Percentiles rank a stretch among this genome's conserved stretches.
These are phyloP conservation scores for Adelosebastes latens DNA, from an alignment of 2,797 vertebrate species.

Conservation along the genomic window DNA sequence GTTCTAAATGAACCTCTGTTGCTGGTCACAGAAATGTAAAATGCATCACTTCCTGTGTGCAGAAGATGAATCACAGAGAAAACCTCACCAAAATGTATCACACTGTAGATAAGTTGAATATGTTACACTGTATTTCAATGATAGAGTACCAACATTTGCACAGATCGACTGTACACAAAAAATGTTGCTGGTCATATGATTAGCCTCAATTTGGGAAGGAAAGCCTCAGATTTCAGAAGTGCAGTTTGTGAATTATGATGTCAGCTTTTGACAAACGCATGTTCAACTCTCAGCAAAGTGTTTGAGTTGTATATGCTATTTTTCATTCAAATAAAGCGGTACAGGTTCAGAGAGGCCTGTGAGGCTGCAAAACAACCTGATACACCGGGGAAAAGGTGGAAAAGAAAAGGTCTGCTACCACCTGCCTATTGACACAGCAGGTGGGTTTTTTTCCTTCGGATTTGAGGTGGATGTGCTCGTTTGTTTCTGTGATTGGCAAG, in stretches of 20 bases:
- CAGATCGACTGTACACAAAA: not conserved
- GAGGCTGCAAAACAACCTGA: constrained; percentile 19
- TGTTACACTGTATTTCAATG: not conserved
- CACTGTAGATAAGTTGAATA: not conserved
- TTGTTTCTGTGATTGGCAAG: constrained; percentile 61
- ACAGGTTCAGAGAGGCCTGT: constrained; percentile 16
- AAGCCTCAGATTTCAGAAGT: not conserved
- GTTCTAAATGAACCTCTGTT: not conserved
- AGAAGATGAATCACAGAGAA: not conserved
- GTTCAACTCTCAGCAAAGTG: not conserved
- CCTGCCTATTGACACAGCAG: constrained; percentile 62
- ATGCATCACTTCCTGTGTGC: not conserved
- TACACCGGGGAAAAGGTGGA: constrained; percentile 12
- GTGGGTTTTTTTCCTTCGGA: constrained; percentile 30
- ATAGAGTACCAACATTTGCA: not conserved
- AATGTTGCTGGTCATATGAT: not conserved
- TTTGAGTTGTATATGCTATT: constrained; percentile 2
- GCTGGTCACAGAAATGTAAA: not conserved
- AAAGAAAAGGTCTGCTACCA: constrained; percentile 36
- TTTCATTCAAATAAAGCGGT: constrained; percentile 7
- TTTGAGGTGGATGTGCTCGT: constrained; percentile 37
- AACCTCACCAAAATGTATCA: not conserved
- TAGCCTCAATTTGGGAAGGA: not conserved
- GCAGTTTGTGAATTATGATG: not conserved
- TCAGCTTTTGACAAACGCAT: not conserved